Evolutionary conservation across 1,140 invertebrate genomes (phyloP).

Genomic region (Phortica variegata): DNA sequence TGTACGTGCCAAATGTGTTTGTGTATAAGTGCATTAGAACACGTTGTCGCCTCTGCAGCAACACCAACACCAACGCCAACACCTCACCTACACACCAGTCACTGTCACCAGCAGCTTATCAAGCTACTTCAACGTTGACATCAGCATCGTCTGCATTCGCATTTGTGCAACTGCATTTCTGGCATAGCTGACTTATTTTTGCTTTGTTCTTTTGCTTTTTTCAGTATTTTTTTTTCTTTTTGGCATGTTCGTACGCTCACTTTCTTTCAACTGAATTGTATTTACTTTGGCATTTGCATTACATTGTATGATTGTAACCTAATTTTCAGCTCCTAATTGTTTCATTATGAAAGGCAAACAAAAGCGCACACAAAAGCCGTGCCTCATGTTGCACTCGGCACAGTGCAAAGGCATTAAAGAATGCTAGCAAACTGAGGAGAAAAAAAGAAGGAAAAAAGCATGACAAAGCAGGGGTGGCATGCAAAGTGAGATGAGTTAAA

Average conservation of each 20-base stretch:
- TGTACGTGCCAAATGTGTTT: no score
- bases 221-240: conserved; percentile 7
- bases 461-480: no score
- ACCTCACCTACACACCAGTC: not conserved
- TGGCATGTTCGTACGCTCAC: conserved; percentile 8
- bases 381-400: conserved; percentile 5
- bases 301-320: conserved; percentile 47
- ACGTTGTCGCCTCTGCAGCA: no score
- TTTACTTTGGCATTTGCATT: conserved; percentile 48
- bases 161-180: conserved; percentile 21
- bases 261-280: conserved; percentile 17
- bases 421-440: conserved; percentile 1
- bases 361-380: conserved; percentile 15
- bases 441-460: not conserved
- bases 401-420: conserved; percentile 35
- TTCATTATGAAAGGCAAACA: conserved; percentile 53
- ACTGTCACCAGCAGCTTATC: not conserved
- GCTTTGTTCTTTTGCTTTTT: not conserved
- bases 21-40: no score
- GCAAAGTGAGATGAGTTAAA: no score
- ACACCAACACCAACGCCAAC: no score
- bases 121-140: not conserved
- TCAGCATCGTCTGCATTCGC: not conserved
- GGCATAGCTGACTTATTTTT: conserved; percentile 25
- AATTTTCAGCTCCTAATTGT: conserved; percentile 52